Evolutionary conservation across 2,113 vertebrate genomes (phyloP), one percentile per base, ranked within the genome.

Genomic region (Chitala chitala): DNA sequence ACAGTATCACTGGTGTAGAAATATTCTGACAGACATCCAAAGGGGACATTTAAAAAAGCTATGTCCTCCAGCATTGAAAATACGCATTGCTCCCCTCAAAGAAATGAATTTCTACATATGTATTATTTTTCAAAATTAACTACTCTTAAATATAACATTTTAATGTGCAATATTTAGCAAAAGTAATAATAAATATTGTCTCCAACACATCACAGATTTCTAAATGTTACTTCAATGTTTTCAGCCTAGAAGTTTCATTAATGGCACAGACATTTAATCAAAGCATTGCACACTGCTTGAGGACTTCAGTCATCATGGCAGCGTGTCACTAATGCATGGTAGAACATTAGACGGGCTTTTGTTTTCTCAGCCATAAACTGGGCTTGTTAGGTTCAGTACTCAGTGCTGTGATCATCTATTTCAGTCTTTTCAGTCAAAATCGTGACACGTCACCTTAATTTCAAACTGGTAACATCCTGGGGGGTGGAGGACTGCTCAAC

Each of bases 171-270:
- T 48, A 48, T 68, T 68, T 22, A 68, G 29, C 64, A 68, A 68
- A 68, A 68, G 64, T 46, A 68, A 68, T 68, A 31, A 59, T 29
- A 68, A 68, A 68, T 4, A 12, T 51, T 51, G 2, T 51, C 48
- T 15, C 48, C 20, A 68, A 68, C 44, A 36, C 59, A 63, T 63
- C 59, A 59, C 33, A 38, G 59, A 63, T 68, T 26, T n/a, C n/a
- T 65, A 33, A 4, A 59, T 42, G 38, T 65, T 42, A 65, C 26
- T 26, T 68, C n/a, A 24, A 42, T 48, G 64, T 68, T 68, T 68
- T 46, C n/a, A 46, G 64, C 64, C 42, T 46, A 68, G n/a, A n/a
- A n/a, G n/a, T n/a, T n/a, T 68, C 44, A 68, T 68, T 13, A 68
- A 68, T 68, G 40, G 44, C 26, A 46, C 42, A 46, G 8, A 46